Evolutionary conservation across 2,797 vertebrate species (phyloP).

Genomic region (Lagorchestes hirsutus): DNA sequence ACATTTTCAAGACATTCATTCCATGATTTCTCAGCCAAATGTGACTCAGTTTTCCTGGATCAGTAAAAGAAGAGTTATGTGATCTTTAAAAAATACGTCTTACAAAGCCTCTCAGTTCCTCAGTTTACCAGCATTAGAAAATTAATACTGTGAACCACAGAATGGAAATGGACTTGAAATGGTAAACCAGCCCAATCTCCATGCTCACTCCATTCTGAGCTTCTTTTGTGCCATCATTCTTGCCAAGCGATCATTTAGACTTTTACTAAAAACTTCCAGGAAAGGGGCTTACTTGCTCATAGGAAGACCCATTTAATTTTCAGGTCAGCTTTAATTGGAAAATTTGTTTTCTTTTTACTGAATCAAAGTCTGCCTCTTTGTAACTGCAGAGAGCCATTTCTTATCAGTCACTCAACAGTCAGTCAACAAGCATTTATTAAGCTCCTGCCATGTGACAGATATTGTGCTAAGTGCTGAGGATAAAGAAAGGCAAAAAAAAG

Average conservation of each 20-base stretch:
- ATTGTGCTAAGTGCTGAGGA: neutral
- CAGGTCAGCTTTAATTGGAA: neutral
- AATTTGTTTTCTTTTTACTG: neutral
- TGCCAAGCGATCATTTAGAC: neutral
- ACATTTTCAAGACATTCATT: conserved; percentile 65
- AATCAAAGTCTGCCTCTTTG: neutral
- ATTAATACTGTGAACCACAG: neutral
- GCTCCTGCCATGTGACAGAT: neutral
- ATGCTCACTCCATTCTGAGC: neutral
- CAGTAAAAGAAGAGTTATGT: conserved; percentile 1
- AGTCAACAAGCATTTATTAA: neutral
- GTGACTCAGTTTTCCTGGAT: conserved; percentile 24
- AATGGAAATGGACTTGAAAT: neutral
- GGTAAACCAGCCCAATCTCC: neutral
- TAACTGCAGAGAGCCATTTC: neutral
- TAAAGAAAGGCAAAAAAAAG: too few species aligned
- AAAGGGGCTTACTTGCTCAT: neutral
- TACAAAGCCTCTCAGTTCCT: neutral
- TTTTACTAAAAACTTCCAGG: neutral
- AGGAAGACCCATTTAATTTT: neutral
- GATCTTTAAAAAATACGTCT: conserved; percentile 21
- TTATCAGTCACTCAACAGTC: neutral
- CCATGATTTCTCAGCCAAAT: conserved; percentile 56
- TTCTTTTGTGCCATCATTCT: neutral
- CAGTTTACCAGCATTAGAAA: conserved; percentile 27